These are phyloP conservation scores for Apus apus DNA, from an alignment of 2,113 vertebrate genomes.

Conservation along the genomic window DNA sequence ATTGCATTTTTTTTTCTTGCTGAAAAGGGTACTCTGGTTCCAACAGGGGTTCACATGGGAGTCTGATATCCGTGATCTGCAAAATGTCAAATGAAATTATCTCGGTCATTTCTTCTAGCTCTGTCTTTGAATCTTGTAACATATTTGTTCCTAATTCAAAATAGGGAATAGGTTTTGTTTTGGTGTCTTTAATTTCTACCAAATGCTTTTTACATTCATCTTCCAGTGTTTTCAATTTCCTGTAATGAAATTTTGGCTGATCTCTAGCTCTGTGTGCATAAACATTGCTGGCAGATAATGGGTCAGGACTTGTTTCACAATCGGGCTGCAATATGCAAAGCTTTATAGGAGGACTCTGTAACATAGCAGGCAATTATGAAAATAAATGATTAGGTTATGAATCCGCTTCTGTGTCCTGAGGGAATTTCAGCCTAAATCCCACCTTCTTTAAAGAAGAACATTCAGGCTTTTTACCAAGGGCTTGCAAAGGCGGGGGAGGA, in stretches of 20 bases:
- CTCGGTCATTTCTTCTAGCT: neutral
- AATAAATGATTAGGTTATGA: slow-evolving; percentile 1
- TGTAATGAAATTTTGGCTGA: slow-evolving; percentile 39
- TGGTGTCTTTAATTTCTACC: neutral
- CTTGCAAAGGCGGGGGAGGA: neutral
- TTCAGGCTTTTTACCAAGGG: neutral
- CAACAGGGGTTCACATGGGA: neutral
- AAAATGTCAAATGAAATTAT: neutral
- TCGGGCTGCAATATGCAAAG: neutral
- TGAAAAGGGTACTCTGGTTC: neutral
- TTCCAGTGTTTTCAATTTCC: slow-evolving; percentile 32
- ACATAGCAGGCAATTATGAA: slow-evolving; percentile 4
- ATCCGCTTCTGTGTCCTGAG: neutral
- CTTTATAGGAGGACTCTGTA: slow-evolving; percentile 12
- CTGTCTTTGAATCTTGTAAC: neutral
- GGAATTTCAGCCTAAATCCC: neutral
- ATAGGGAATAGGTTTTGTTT: neutral
- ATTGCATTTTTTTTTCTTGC: neutral
- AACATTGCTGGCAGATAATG: neutral
- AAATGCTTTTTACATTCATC: slow-evolving; percentile 20
- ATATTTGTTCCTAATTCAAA: neutral
- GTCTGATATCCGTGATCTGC: neutral
- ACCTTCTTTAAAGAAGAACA: neutral
- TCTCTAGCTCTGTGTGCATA: slow-evolving; percentile 6
- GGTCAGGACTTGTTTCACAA: slow-evolving; percentile 22